These are phyloP conservation scores for Tipula helvola DNA, from an alignment of 2,888 invertebrate genomes.

Conservation along the genomic window DNA sequence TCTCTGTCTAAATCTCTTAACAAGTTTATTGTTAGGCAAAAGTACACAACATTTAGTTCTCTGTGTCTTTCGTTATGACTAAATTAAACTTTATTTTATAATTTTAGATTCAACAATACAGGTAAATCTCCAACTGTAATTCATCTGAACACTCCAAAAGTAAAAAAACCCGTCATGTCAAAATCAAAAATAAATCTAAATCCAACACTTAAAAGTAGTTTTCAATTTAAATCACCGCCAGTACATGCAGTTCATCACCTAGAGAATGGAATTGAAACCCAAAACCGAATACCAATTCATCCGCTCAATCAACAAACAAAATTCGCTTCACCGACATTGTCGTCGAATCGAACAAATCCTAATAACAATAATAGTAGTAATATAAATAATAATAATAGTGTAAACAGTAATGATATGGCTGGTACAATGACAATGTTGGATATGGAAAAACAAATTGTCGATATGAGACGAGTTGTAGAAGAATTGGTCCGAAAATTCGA, in stretches of 20 bases:
- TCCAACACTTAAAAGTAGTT: slow-evolving; percentile 4
- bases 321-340: background rate
- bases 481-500: slow-evolving; percentile 29
- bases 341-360: background rate
- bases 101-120: background rate
- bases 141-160: background rate
- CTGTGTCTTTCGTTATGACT: too few species aligned
- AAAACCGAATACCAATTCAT: background rate
- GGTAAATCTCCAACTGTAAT: background rate
- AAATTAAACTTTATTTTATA: background rate
- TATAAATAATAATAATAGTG: background rate
- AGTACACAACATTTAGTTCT: too few species aligned
- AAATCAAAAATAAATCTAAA: slow-evolving; percentile 6
- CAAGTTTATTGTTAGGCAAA: too few species aligned
- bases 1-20: too few species aligned
- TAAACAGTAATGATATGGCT: background rate
- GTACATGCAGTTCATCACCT: background rate
- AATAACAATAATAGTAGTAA: background rate
- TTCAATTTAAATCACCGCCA: background rate
- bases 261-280: background rate
- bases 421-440: slow-evolving; percentile 23
- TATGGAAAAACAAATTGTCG: slow-evolving; percentile 29
- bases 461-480: slow-evolving; percentile 29
- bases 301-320: background rate
- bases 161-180: background rate